Evolutionary conservation across 2,888 invertebrate genomes (phyloP), one percentile per base, ranked within the genome.

Genomic region (Muschampia plurimacula): DNA sequence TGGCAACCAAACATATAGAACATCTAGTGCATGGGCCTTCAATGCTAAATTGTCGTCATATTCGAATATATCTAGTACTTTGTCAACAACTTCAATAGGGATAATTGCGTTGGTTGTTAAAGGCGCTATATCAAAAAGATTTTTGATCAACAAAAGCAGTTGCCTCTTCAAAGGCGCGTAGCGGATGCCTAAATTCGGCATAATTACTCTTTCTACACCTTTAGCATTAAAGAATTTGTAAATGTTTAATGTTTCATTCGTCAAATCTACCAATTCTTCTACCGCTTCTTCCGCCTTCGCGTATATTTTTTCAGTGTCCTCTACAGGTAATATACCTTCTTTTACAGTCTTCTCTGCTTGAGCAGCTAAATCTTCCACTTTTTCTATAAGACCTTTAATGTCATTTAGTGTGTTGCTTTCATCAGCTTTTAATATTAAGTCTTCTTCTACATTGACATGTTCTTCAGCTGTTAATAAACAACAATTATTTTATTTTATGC

Each of bases 1-100:
- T 2, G 91, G 92, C 13, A 93, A 74, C 93, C 91, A 93, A 15
- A 78, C 41, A 41, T 78, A 74, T 2, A 93, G 72, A 0, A 93
- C 79, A 57, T 92, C 89, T 49, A 93, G 69, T 0, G 84, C 83
- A 22, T 85, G 83, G 0, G 85, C 83, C 78, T 92, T 93, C 1
- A 89, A 64, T 9, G 79, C 84, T 12, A 87, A 71, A 73, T 86
- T 86, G 0, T 87, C 88, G 1, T 87, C 89, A 2, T 81, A 76
- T 68, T 90, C 91, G 49, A 90, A 91, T 32, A 92, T 84, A 55
- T 90, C 86, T 13, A 93, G 55, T 2, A 93, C 52, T 74, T 79
- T 83, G 63, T 91, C 91, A 0, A 92, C 75, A 9, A 89, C 74
- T 55, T 76, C 81, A 2, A 83, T 75, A 0, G 92, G 91, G 41